Evolutionary conservation across 2,113 vertebrate genomes (phyloP).

Genomic region (Sigmodon hispidus): DNA sequence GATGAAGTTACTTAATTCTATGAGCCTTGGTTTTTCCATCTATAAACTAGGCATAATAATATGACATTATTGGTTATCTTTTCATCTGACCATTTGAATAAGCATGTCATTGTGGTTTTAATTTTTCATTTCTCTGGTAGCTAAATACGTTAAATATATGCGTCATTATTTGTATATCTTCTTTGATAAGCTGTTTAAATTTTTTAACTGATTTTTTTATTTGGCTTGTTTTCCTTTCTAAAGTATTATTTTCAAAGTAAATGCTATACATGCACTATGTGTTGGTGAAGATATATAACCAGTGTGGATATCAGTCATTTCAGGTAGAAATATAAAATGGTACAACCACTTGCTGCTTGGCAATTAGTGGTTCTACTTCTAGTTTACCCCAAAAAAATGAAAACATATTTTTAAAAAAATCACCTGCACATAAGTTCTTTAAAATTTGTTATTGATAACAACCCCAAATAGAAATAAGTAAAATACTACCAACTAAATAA

Average conservation of each 20-base stretch:
- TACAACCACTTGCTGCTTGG: not conserved
- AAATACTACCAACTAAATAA: not conserved
- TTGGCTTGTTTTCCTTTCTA: not conserved
- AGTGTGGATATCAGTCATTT: not conserved
- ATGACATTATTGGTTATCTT: constrained; percentile 2
- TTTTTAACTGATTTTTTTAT: not conserved
- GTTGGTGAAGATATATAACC: not conserved
- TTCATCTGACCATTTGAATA: not conserved
- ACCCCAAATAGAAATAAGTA: not conserved
- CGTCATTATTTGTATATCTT: not conserved
- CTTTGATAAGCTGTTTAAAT: not conserved
- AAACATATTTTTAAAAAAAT: not conserved
- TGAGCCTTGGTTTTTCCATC: not conserved
- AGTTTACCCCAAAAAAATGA: not conserved
- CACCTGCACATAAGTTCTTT: not conserved
- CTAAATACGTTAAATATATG: not conserved
- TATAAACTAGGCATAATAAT: not conserved
- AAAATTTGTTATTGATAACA: constrained; percentile 10
- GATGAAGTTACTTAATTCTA: constrained; percentile 9
- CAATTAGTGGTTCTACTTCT: not conserved
- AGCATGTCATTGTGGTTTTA: not conserved
- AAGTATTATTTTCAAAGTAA: constrained; percentile 34
- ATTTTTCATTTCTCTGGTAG: not conserved
- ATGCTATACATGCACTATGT: not conserved
- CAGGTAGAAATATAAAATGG: not conserved